These are phyloP conservation scores for Lamellibrachia columna DNA, from an alignment of 2,888 invertebrate genomes.

Conservation along the genomic window DNA sequence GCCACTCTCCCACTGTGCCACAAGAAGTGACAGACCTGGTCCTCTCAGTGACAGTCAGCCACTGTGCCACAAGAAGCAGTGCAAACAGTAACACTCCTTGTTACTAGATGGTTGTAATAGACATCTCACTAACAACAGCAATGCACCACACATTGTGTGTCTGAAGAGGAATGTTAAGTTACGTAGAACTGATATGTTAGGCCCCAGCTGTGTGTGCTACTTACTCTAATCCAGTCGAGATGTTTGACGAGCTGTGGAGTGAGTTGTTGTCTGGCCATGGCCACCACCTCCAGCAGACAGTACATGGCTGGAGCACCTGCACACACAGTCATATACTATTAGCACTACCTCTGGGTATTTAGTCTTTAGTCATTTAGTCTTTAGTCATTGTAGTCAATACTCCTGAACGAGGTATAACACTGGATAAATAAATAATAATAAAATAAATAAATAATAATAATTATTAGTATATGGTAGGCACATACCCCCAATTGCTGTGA, in stretches of 20 bases:
- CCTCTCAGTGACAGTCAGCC: no score
- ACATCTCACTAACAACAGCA: neutral
- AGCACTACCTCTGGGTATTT: no score
- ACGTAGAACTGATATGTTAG: neutral
- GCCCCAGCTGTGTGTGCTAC: neutral
- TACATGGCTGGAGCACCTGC: conserved; percentile 68
- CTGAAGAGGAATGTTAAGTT: neutral
- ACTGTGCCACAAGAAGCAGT: no score
- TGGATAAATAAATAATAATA: no score
- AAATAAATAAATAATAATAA: no score
- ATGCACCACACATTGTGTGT: neutral
- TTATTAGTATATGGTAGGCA: neutral
- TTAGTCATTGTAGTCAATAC: no score
- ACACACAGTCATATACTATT: no score
- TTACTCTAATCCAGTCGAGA: conserved; percentile 73
- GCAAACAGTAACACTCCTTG: no score
- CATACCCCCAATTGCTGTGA: conserved; percentile 73
- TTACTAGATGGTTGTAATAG: neutral
- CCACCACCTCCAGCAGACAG: conserved; percentile 85
- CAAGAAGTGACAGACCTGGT: no score
- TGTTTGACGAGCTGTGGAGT: conserved; percentile 74
- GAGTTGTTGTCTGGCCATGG: conserved; percentile 79
- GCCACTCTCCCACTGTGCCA: no score
- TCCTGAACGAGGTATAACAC: no score
- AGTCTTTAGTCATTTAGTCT: no score